phyloP scores from a whole-genome alignment of 2,888 invertebrate species.

The Dysmachus trigonus region DNA sequence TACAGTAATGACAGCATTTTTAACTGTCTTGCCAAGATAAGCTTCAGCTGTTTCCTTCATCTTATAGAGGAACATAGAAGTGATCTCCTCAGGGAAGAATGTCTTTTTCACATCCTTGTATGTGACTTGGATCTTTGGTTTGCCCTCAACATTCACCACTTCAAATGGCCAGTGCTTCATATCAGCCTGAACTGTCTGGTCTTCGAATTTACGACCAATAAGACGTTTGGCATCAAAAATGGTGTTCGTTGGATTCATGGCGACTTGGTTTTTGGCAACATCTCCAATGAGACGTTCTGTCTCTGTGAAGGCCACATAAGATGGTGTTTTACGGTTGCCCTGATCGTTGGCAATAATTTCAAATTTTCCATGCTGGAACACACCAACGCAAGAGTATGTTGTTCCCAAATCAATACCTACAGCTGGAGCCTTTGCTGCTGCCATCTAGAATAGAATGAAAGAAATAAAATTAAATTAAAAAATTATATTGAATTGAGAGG shows the following conservation, averaged over 20 bases:
- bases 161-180: slow-evolving; percentile 97
- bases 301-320: slow-evolving; percentile 83
- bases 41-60: slow-evolving; percentile 96
- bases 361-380: slow-evolving; percentile 91
- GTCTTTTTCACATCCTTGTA: slow-evolving; percentile 92
- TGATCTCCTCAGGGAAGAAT: slow-evolving; percentile 93
- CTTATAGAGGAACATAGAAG: slow-evolving; percentile 92
- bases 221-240: slow-evolving; percentile 96
- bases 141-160: slow-evolving; percentile 81
- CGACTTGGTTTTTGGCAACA: slow-evolving; percentile 86
- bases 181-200: slow-evolving; percentile 91
- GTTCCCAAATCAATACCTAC: slow-evolving; percentile 97
- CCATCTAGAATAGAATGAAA: slow-evolving; percentile 55
- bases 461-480: neutral
- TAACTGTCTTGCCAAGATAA: slow-evolving; percentile 86
- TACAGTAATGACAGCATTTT: slow-evolving; percentile 90
- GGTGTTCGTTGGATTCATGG: slow-evolving; percentile 91
- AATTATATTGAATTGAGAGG: no score
- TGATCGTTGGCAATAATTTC: slow-evolving; percentile 92
- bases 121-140: slow-evolving; percentile 84
- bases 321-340: slow-evolving; percentile 87
- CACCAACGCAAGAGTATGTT: slow-evolving; percentile 93
- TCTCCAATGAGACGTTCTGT: slow-evolving; percentile 87
- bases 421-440: slow-evolving; percentile 73
- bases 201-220: slow-evolving; percentile 92